Conservation (phyloP, 2,797 vertebrate species). For the Chanos chanos region DNA sequence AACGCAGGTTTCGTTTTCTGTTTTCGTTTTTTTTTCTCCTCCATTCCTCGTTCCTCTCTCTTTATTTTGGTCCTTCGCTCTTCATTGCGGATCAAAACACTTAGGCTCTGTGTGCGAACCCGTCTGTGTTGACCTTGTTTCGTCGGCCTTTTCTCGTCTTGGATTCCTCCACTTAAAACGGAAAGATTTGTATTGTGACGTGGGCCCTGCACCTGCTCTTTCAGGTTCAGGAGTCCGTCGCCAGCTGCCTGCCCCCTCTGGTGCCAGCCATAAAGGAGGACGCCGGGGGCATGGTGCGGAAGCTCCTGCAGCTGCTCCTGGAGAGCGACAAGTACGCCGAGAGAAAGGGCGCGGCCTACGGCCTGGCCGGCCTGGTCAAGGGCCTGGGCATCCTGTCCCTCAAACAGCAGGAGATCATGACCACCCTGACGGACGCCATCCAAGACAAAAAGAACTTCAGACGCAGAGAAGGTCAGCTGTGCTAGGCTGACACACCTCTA, state of each 20-base stretch:
- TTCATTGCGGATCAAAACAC: too few species aligned
- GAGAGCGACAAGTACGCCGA: constrained; percentile 97
- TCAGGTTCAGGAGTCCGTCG: constrained; percentile 96
- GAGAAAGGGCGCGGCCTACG: constrained; percentile 92
- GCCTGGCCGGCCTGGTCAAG: constrained; percentile 93
- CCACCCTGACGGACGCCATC: constrained; percentile 91
- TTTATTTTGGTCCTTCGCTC: not conserved
- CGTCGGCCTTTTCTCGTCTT: too few species aligned
- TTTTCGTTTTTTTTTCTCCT: not conserved
- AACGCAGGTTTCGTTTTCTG: not conserved
- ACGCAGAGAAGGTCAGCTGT: constrained; percentile 84
- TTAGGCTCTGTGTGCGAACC: too few species aligned
- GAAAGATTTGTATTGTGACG: too few species aligned
- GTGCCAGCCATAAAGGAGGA: constrained; percentile 97
- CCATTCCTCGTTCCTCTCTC: not conserved
- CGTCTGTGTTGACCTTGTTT: too few species aligned
- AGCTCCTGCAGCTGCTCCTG: constrained; percentile 89
- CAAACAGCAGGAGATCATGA: constrained; percentile 98
- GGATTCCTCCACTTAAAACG: too few species aligned
- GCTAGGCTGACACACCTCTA: not conserved
- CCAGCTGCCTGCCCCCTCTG: constrained; percentile 90
- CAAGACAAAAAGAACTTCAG: constrained; percentile 99
- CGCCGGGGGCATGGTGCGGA: constrained; percentile 90
- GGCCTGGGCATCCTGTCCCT: constrained; percentile 95
- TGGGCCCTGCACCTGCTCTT: too few species aligned